Evolutionary conservation across 2,797 vertebrate genomes (phyloP).

Genomic region (Podarcis lilfordi): DNA sequence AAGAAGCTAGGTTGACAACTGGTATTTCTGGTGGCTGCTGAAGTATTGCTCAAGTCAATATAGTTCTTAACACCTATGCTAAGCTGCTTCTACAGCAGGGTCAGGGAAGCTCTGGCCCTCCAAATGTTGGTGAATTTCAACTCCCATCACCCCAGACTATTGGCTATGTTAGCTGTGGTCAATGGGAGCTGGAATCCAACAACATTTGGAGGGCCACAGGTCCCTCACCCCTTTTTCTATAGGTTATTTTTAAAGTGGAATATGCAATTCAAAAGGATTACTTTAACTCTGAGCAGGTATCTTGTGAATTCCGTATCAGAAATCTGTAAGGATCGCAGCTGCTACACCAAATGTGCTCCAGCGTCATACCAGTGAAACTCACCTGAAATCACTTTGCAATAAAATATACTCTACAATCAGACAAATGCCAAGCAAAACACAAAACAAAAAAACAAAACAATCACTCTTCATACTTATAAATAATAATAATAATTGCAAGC

Average conservation of each 20-base stretch:
- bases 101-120: too few relatives aligned
- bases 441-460: neutral
- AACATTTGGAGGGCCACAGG: too few relatives aligned
- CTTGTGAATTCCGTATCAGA: neutral
- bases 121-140: too few relatives aligned
- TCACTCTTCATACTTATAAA: slow-evolving; percentile 56
- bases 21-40: neutral
- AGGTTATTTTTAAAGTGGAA: neutral
- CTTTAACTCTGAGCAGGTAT: neutral
- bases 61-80: neutral
- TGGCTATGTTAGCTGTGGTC: too few relatives aligned
- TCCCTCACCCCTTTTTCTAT: too few relatives aligned
- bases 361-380: slow-evolving; percentile 31
- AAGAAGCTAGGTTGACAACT: neutral
- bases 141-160: too few relatives aligned
- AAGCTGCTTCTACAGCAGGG: neutral
- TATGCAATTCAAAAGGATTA: neutral
- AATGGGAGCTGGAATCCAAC: too few relatives aligned
- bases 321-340: neutral
- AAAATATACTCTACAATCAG: slow-evolving; percentile 46
- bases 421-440: too few relatives aligned
- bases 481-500: slow-evolving; percentile 45
- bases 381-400: slow-evolving; percentile 44
- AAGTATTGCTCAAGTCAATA: neutral
- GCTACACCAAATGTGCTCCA: slow-evolving; percentile 18